A percentile compares a stretch with the other conserved stretches of the same genome.
These are phyloP conservation scores for Heliconius charithonia DNA, from an alignment of 2,888 invertebrate genomes.

Conservation along the genomic window DNA sequence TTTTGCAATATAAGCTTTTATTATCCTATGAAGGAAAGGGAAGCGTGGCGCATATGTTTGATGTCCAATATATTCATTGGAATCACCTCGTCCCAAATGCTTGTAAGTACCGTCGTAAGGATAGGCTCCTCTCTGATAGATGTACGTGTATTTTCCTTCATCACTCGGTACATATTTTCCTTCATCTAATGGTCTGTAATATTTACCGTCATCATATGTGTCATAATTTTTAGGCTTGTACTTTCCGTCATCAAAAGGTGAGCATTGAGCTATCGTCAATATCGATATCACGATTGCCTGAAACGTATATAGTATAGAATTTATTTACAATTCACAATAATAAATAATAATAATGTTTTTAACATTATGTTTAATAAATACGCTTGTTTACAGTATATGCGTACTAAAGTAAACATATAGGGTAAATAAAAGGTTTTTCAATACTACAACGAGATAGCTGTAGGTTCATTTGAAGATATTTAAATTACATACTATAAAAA, in stretches of 20 bases:
- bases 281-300: constrained; percentile 63
- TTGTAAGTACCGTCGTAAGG: constrained; percentile 53
- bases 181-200: constrained; percentile 70
- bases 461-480: no score
- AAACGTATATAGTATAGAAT: constrained; percentile 48
- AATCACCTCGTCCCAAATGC: constrained; percentile 50
- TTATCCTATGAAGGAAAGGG: constrained; percentile 70
- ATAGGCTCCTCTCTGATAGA: constrained; percentile 53
- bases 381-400: no score
- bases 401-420: no score
- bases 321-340: background rate
- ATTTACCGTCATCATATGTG: constrained; percentile 72
- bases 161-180: constrained; percentile 83
- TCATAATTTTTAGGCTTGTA: constrained; percentile 66
- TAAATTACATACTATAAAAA: no score
- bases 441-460: no score
- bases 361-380: background rate
- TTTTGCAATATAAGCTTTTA: constrained; percentile 64
- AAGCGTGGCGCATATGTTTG: constrained; percentile 69
- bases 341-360: background rate
- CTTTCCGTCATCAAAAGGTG: constrained; percentile 64
- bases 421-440: no score
- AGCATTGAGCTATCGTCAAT: constrained; percentile 58
- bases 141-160: constrained; percentile 53
- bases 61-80: constrained; percentile 66